Evolutionary conservation across 92 coral and sea anemone genomes (phyloP).

Genomic region (Phenganax subtilis): DNA sequence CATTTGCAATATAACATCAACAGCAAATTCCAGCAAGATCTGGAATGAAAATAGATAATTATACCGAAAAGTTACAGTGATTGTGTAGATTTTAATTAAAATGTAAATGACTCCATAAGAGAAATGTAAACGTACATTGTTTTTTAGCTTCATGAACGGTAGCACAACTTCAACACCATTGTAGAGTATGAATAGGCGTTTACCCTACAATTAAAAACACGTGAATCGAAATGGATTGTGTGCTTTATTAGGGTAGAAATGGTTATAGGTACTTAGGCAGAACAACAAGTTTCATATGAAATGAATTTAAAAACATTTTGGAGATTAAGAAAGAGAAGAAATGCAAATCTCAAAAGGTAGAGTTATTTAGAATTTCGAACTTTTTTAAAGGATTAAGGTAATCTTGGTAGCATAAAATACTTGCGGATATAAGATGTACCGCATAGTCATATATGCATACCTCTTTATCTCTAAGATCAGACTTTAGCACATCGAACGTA

Average conservation of each 20-base stretch:
- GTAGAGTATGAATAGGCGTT: slow-evolving; percentile 83
- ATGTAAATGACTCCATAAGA: not conserved
- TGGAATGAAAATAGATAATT: slow-evolving; percentile 26
- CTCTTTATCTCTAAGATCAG: slow-evolving; percentile 78
- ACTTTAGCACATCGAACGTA: slow-evolving; percentile 88
- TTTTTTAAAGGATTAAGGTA: too few species aligned
- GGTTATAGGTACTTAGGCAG: not conserved
- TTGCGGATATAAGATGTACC: too few species aligned
- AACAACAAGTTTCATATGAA: not conserved
- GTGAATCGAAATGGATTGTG: too few species aligned
- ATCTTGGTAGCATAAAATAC: too few species aligned
- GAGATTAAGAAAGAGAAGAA: too few species aligned
- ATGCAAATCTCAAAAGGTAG: too few species aligned
- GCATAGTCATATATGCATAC: slow-evolving; percentile 35
- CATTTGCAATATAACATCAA: slow-evolving; percentile 89
- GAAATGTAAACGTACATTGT: slow-evolving; percentile 58
- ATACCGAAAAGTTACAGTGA: not conserved
- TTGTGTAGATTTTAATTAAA: not conserved
- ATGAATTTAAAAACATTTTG: not conserved
- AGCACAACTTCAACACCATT: slow-evolving; percentile 75
- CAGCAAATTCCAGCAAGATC: slow-evolving; percentile 77
- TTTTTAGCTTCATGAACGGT: slow-evolving; percentile 80
- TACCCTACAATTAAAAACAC: slow-evolving; percentile 54
- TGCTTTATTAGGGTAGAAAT: not conserved
- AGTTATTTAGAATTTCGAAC: too few species aligned